These are phyloP conservation scores for Tribolium castaneum DNA, from an alignment of 1,140 invertebrate species.

Conservation along the genomic window DNA sequence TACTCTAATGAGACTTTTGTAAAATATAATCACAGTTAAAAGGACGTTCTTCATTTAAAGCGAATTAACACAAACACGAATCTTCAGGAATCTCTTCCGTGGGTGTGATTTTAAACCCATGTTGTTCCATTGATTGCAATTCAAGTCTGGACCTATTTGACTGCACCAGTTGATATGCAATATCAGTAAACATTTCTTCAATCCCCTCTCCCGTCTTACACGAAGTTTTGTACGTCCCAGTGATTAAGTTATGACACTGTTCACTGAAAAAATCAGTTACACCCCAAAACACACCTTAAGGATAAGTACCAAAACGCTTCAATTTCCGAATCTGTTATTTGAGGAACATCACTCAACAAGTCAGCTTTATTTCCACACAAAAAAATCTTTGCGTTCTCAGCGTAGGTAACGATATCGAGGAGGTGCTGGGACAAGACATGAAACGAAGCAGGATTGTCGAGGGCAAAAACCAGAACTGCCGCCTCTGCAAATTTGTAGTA, in stretches of 20 bases:
- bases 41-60: background rate
- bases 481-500: slow-evolving; percentile 96
- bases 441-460: slow-evolving; percentile 92
- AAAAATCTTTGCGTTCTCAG: slow-evolving; percentile 94
- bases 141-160: slow-evolving; percentile 85
- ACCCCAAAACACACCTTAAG: background rate
- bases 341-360: slow-evolving; percentile 75
- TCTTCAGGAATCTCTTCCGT: slow-evolving; percentile 69
- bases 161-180: slow-evolving; percentile 81
- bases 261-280: slow-evolving; percentile 71
- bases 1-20: slow-evolving; percentile 1
- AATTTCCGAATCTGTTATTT: slow-evolving; percentile 89
- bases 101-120: slow-evolving; percentile 82
- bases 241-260: slow-evolving; percentile 92
- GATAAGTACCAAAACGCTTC: slow-evolving; percentile 93
- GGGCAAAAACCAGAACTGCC: slow-evolving; percentile 88
- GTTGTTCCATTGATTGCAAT: slow-evolving; percentile 80
- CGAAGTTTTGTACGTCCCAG: slow-evolving; percentile 89
- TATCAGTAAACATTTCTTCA: slow-evolving; percentile 91
- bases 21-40: slow-evolving; percentile 39
- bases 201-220: slow-evolving; percentile 90
- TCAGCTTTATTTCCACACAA: slow-evolving; percentile 92
- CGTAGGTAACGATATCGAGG: slow-evolving; percentile 90
- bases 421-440: slow-evolving; percentile 91
- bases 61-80: slow-evolving; percentile 58